These are phyloP conservation scores for Clavelina lepadiformis DNA, from an alignment of 23 tunicate species.

Conservation along the genomic window DNA sequence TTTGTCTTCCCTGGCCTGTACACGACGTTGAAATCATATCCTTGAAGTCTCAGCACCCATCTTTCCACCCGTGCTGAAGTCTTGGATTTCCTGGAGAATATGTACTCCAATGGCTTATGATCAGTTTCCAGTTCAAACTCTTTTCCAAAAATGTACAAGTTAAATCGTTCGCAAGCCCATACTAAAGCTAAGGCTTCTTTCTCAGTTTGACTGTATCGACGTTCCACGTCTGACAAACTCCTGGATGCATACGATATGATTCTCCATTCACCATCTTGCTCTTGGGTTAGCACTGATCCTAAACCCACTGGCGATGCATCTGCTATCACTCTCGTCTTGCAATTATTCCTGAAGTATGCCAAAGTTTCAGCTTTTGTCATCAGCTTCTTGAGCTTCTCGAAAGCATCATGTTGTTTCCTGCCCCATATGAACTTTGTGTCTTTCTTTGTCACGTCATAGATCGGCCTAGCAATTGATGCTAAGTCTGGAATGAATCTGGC, in stretches of 20 bases:
- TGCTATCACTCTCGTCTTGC: slow-evolving; percentile 12
- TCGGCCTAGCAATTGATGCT: slow-evolving; percentile 23
- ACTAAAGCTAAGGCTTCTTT: slow-evolving; percentile 26
- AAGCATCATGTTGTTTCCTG: slow-evolving; percentile 1
- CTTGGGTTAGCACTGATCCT: slow-evolving; percentile 7
- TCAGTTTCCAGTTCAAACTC: slow-evolving; percentile 32
- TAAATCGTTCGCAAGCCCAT: slow-evolving; percentile 22
- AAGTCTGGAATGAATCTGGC: slow-evolving; percentile 24
- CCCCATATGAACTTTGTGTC: slow-evolving; percentile 5
- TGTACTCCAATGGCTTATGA: slow-evolving; percentile 9
- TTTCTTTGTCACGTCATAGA: slow-evolving; percentile 7
- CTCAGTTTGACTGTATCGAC: slow-evolving; percentile 12
- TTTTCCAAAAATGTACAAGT: slow-evolving; percentile 18
- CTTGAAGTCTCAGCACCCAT: slow-evolving; percentile 25
- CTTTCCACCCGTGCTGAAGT: slow-evolving; percentile 20
- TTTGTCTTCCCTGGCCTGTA: slow-evolving; percentile 11
- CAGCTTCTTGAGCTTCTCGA: neutral
- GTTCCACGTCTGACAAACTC: slow-evolving; percentile 2
- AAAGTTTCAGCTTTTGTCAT: slow-evolving; percentile 5
- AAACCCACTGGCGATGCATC: slow-evolving; percentile 13
- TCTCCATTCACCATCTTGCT: slow-evolving; percentile 7
- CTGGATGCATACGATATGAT: slow-evolving; percentile 16
- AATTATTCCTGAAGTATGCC: slow-evolving; percentile 3
- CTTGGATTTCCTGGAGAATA: slow-evolving; percentile 16
- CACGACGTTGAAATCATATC: slow-evolving; percentile 6